phyloP scores from a whole-genome alignment of 2,888 invertebrate genomes.

The Bhutanitis thaidina region DNA sequence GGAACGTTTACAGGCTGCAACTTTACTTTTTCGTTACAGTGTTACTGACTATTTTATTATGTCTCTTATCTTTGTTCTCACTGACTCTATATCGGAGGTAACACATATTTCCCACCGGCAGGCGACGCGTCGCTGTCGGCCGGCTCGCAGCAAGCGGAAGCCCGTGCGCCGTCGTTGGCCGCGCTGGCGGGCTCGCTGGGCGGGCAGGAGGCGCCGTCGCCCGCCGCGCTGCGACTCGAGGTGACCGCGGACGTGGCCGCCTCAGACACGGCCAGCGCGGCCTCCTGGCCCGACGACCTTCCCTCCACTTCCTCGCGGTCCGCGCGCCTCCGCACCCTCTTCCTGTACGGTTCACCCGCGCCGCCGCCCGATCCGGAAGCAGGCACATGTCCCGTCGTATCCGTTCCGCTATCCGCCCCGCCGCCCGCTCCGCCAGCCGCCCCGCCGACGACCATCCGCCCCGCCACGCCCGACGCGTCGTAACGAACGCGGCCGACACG shows the following conservation, averaged over 20 bases:
- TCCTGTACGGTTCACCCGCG: slow-evolving; percentile 62
- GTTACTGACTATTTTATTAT: no score
- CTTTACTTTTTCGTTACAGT: no score
- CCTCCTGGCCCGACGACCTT: slow-evolving; percentile 54
- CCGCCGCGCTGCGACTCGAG: slow-evolving; percentile 50
- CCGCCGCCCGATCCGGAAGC: slow-evolving; percentile 56
- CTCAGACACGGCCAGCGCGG: slow-evolving; percentile 50
- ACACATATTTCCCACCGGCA: no score
- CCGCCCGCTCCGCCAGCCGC: slow-evolving; percentile 15
- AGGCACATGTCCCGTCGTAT: slow-evolving; percentile 26
- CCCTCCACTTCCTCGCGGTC: slow-evolving; percentile 57
- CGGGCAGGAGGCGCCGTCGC: slow-evolving; percentile 44
- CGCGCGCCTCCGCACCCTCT: slow-evolving; percentile 49
- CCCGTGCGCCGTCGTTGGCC: slow-evolving; percentile 63
- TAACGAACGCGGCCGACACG: slow-evolving; percentile 13
- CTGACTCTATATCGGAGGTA: no score
- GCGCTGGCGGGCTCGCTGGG: slow-evolving; percentile 69
- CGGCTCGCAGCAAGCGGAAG: slow-evolving; percentile 57
- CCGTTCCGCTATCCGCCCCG: slow-evolving; percentile 20
- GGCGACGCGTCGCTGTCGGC: slow-evolving; percentile 71
- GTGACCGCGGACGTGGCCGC: slow-evolving; percentile 58
- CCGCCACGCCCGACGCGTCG: slow-evolving; percentile 9
- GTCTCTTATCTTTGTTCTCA: no score
- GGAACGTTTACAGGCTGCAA: no score
- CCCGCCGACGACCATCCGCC: slow-evolving; percentile 31